Conservation (phyloP, 2,797 vertebrate genomes). For the Heteromormyrus szaboi region DNA sequence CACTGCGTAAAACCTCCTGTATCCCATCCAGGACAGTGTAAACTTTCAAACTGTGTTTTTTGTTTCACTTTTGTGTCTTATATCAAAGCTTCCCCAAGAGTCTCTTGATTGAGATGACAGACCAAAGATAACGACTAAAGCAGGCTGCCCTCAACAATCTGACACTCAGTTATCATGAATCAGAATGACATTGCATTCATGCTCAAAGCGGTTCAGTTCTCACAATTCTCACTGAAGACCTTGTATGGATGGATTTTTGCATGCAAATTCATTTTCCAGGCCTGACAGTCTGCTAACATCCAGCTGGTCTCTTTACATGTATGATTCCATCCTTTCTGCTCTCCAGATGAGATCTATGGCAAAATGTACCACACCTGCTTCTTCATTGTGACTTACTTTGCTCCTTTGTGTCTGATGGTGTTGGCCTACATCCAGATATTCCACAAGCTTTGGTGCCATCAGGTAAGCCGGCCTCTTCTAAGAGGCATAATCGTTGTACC, state of each 20-base stretch:
- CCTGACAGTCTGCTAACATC: not conserved
- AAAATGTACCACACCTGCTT: constrained; percentile 93
- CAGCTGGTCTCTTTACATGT: not conserved
- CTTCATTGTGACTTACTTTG: constrained; percentile 91
- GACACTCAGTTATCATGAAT: not conserved
- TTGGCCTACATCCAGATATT: constrained; percentile 95
- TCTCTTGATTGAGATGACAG: not conserved
- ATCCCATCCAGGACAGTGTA: not conserved
- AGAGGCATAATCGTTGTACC: not conserved
- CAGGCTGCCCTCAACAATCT: not conserved
- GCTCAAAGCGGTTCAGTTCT: not conserved
- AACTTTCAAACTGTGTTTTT: not conserved
- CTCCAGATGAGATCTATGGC: constrained; percentile 84
- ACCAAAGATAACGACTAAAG: not conserved
- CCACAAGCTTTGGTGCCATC: constrained; percentile 91
- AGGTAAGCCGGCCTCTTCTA: constrained; percentile 60
- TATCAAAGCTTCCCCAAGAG: not conserved
- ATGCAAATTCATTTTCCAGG: not conserved
- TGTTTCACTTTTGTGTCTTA: not conserved
- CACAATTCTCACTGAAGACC: not conserved
- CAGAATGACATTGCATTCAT: not conserved
- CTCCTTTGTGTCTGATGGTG: constrained; percentile 90
- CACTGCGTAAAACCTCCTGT: not conserved
- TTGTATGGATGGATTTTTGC: not conserved
- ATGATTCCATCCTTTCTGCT: not conserved